These are phyloP conservation scores for Acutogordius australiensis DNA, from an alignment of 2,888 invertebrate genomes.

Conservation along the genomic window DNA sequence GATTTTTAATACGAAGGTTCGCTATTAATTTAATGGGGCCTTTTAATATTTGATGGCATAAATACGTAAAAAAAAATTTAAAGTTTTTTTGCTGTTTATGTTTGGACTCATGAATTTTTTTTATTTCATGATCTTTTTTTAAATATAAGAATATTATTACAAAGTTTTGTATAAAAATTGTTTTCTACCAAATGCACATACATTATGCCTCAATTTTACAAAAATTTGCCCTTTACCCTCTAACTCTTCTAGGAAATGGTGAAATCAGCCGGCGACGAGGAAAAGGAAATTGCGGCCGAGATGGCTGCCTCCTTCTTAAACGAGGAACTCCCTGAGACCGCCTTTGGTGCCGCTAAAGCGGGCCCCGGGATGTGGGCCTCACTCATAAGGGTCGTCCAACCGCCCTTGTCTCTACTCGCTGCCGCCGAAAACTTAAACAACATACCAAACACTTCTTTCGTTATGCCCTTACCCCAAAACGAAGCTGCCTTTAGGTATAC, in stretches of 20 bases:
- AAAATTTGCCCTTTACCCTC: too few species aligned
- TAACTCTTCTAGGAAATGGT: constrained; percentile 53
- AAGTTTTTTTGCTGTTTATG: too few species aligned
- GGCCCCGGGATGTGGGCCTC: constrained; percentile 80
- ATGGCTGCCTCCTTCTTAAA: constrained; percentile 86
- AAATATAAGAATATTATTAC: not conserved
- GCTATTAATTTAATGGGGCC: too few species aligned
- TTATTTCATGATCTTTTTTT: not conserved
- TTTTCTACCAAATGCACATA: not conserved
- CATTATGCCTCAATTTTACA: too few species aligned
- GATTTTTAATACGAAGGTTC: too few species aligned
- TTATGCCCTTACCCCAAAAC: constrained; percentile 61
- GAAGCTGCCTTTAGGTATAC: constrained; percentile 77
- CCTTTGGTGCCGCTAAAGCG: constrained; percentile 81
- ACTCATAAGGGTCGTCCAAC: constrained; percentile 52
- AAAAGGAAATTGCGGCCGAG: constrained; percentile 71
- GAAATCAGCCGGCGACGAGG: constrained; percentile 77
- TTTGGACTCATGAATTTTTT: too few species aligned
- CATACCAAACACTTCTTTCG: constrained; percentile 35
- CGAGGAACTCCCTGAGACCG: constrained; percentile 65
- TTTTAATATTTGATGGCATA: too few species aligned
- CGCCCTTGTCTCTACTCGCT: constrained; percentile 23
- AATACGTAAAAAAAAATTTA: too few species aligned
- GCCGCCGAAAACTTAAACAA: not conserved
- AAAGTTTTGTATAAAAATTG: not conserved